A percentile compares a stretch with the other conserved stretches of the same genome.
phyloP scores from a whole-genome alignment of 2,113 vertebrate species.

The Neogale vison region DNA sequence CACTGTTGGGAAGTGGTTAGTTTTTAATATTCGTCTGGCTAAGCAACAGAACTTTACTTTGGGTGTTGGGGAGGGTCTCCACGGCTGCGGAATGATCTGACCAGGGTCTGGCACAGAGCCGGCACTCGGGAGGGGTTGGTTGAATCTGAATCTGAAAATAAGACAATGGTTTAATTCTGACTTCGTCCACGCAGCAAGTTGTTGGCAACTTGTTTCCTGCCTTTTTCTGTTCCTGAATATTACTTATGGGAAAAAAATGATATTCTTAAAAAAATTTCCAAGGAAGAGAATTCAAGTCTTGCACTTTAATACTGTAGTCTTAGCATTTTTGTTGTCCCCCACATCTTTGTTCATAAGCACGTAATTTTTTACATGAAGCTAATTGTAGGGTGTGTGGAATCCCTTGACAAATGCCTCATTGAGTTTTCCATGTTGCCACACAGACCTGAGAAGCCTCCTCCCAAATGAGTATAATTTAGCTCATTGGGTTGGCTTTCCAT shows the following conservation, averaged over 20 bases:
- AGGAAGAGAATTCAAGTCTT: background rate
- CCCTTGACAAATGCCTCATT: background rate
- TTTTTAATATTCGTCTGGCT: background rate
- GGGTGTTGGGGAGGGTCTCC: background rate
- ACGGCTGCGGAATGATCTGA: background rate
- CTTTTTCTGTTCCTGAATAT: background rate
- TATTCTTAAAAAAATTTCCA: background rate
- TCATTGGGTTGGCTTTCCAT: background rate
- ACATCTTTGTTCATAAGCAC: background rate
- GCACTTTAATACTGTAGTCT: background rate
- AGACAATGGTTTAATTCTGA: background rate
- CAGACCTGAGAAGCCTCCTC: background rate
- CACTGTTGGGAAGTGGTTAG: background rate
- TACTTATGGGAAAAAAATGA: background rate
- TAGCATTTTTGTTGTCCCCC: background rate
- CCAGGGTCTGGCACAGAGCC: background rate
- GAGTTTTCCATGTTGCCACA: background rate
- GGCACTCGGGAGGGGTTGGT: background rate
- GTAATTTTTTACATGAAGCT: background rate
- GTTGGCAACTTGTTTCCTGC: background rate
- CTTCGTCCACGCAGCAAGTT: background rate
- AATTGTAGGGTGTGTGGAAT: background rate
- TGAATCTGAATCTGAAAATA: background rate
- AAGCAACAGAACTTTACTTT: accelerated
- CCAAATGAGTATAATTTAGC: background rate